A percentile compares a stretch with the other conserved stretches of the same genome.
These are phyloP conservation scores for Sorex maritimensis DNA, from an alignment of 2,797 vertebrate species.

Conservation along the genomic window DNA sequence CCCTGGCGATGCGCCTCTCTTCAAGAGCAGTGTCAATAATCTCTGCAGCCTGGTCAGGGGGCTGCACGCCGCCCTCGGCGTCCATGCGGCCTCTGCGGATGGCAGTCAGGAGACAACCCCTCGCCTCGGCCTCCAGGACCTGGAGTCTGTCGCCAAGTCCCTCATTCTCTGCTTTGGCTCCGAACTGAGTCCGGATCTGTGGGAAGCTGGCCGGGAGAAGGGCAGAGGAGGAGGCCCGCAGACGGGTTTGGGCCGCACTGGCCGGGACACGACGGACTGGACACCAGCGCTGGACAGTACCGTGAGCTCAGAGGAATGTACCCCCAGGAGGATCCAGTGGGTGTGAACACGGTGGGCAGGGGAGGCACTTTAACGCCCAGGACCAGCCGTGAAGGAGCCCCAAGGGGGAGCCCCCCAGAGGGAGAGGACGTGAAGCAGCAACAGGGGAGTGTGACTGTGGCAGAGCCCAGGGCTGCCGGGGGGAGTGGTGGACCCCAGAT, in stretches of 20 bases:
- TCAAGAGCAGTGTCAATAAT: constrained; percentile 83
- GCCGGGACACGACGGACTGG: too few species aligned
- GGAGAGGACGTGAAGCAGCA: background rate
- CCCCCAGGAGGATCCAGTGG: constrained; percentile 91
- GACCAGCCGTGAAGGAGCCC: background rate
- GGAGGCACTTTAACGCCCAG: background rate
- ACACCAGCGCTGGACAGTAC: background rate
- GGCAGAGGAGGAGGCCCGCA: constrained; percentile 54
- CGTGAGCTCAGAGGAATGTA: constrained; percentile 39
- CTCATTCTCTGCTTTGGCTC: constrained; percentile 89
- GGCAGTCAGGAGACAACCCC: background rate
- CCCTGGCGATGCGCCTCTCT: constrained; percentile 62
- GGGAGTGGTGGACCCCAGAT: background rate
- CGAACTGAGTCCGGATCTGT: constrained; percentile 74
- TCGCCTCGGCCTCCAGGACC: constrained; percentile 79
- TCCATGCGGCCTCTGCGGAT: constrained; percentile 50
- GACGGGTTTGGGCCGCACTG: background rate
- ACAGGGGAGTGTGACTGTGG: background rate
- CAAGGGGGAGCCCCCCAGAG: background rate
- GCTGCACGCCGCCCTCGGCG: constrained; percentile 88
- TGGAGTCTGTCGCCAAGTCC: constrained; percentile 91
- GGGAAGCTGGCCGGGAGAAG: constrained; percentile 55
- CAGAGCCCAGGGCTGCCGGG: background rate
- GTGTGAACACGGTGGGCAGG: constrained; percentile 92
- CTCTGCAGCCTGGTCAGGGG: constrained; percentile 89